These are phyloP conservation scores for Protobothrops mucrosquamatus DNA, from an alignment of 2,113 vertebrate genomes.

Conservation along the genomic window DNA sequence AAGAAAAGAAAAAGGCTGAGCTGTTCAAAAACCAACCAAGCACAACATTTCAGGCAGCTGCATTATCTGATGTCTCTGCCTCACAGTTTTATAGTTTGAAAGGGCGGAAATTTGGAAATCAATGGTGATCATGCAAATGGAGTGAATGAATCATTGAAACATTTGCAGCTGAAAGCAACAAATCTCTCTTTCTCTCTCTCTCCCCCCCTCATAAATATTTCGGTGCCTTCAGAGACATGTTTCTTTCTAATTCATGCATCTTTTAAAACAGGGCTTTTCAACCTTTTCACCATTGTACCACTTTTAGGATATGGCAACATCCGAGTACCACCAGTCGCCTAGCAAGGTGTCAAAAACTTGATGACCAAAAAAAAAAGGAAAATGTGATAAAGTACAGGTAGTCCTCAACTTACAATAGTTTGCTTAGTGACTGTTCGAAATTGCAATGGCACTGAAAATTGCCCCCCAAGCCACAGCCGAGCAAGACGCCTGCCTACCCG, in stretches of 20 bases:
- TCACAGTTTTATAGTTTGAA: neutral
- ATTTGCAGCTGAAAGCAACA: constrained; percentile 8
- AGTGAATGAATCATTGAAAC: constrained; percentile 3
- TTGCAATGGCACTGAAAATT: too few relatives aligned
- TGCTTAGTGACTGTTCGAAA: too few relatives aligned
- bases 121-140: constrained; percentile 18
- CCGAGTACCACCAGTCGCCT: too few relatives aligned
- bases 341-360: too few relatives aligned
- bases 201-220: neutral
- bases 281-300: too few relatives aligned
- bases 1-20: neutral
- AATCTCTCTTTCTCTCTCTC: neutral
- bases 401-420: too few relatives aligned
- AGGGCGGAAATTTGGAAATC: constrained; percentile 8
- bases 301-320: too few relatives aligned
- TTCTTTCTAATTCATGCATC: neutral
- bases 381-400: too few relatives aligned
- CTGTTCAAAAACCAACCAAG: constrained; percentile 6
- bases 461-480: too few relatives aligned
- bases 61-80: neutral
- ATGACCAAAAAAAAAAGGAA: too few relatives aligned
- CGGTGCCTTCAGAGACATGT: neutral
- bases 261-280: neutral
- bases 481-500: too few relatives aligned
- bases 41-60: neutral